A percentile compares a stretch with the other conserved stretches of the same genome.
phyloP scores from a whole-genome alignment of 2,888 invertebrate genomes.

The Mimas tiliae region DNA sequence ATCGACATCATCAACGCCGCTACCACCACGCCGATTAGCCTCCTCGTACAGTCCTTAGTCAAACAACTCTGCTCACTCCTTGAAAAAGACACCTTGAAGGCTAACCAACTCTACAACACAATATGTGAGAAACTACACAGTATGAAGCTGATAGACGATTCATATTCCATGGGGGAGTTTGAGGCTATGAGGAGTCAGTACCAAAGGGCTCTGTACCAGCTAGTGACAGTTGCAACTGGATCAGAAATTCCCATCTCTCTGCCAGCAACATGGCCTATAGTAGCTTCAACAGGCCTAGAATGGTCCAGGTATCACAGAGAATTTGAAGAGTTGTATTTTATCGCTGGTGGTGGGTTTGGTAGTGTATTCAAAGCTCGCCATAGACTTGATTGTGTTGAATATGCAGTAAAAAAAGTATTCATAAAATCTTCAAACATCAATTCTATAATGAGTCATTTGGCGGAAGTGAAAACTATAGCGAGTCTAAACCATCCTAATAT shows the following conservation, averaged over 20 bases:
- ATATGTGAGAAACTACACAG: constrained; percentile 88
- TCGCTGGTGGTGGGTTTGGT: constrained; percentile 91
- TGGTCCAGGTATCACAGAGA: constrained; percentile 88
- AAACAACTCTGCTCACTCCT: constrained; percentile 87
- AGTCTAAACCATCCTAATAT: constrained; percentile 91
- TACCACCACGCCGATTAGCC: constrained; percentile 86
- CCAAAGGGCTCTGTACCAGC: constrained; percentile 86
- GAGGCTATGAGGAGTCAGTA: constrained; percentile 88
- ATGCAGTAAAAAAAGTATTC: constrained; percentile 91
- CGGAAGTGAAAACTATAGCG: constrained; percentile 92
- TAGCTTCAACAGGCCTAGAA: constrained; percentile 78
- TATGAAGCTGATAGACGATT: constrained; percentile 89
- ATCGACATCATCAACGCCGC: constrained; percentile 69
- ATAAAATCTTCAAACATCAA: constrained; percentile 87
- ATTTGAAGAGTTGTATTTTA: constrained; percentile 88
- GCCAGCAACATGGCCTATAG: constrained; percentile 81
- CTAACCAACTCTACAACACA: constrained; percentile 86
- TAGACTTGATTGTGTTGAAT: constrained; percentile 90
- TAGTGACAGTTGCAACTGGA: constrained; percentile 85
- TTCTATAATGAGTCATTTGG: constrained; percentile 86
- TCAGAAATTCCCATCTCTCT: constrained; percentile 79
- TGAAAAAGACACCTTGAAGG: constrained; percentile 85
- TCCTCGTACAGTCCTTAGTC: constrained; percentile 88
- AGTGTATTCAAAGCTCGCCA: constrained; percentile 90
- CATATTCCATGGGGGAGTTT: constrained; percentile 88